Conservation (phyloP, 2,797 vertebrate species). For the Fringilla coelebs region DNA sequence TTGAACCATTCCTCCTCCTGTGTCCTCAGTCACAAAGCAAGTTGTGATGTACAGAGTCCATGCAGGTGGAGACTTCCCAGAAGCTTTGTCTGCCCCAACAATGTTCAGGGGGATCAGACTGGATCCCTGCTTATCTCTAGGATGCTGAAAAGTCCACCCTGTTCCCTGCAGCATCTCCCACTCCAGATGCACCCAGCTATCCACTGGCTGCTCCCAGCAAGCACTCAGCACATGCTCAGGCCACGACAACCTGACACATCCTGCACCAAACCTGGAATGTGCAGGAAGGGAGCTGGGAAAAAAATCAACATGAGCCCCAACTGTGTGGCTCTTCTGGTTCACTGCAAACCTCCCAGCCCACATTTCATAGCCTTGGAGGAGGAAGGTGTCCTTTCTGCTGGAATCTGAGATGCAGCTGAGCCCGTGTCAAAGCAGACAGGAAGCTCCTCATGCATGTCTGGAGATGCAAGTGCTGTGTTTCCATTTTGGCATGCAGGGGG, state of each 20-base stretch:
- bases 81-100: not conserved
- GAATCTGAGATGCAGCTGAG: not conserved
- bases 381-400: not conserved
- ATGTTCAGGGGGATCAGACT: not conserved
- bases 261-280: not conserved
- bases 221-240: not conserved
- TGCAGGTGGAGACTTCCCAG: not conserved
- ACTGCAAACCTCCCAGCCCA: not conserved
- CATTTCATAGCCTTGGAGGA: not conserved
- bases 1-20: not conserved
- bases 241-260: not conserved
- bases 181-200: not conserved
- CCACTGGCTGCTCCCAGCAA: not conserved
- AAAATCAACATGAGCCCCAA: not conserved
- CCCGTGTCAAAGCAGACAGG: not conserved
- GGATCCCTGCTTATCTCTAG: not conserved
- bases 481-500: not conserved
- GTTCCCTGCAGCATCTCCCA: not conserved
- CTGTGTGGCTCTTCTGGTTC: not conserved
- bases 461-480: not conserved
- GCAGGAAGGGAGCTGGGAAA: not conserved
- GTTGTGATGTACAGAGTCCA: not conserved
- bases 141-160: not conserved
- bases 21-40: not conserved
- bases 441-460: not conserved